phyloP scores from a whole-genome alignment of 2,797 vertebrate genomes.

The Gymnoscopelus braueri region DNA sequence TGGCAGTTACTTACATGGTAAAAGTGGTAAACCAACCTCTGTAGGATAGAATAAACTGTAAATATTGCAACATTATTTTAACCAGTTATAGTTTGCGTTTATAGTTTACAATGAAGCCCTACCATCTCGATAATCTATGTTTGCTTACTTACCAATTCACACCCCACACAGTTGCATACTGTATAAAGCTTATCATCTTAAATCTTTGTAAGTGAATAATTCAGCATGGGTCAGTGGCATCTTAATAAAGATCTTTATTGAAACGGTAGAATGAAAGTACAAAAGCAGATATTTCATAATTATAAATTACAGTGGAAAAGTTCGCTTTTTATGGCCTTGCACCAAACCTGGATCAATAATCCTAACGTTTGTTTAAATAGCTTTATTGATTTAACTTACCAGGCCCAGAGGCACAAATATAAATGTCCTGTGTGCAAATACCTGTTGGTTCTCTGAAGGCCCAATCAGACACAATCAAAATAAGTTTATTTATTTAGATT shows the following conservation, averaged over 20 bases:
- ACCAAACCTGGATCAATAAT: not conserved
- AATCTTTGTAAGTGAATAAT: not conserved
- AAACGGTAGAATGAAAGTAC: slow-evolving; percentile 21
- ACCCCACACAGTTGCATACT: too few relatives aligned
- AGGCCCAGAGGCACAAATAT: not conserved
- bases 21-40: too few relatives aligned
- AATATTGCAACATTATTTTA: too few relatives aligned
- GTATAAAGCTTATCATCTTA: too few relatives aligned
- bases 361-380: not conserved
- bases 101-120: too few relatives aligned
- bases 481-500: slow-evolving; percentile 17
- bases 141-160: too few relatives aligned
- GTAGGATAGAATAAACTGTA: too few relatives aligned
- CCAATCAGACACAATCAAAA: not conserved
- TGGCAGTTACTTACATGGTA: too few relatives aligned
- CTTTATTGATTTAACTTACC: not conserved
- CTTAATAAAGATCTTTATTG: slow-evolving; percentile 59
- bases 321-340: not conserved
- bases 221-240: not conserved
- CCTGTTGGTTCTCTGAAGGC: not conserved
- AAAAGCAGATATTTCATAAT: slow-evolving; percentile 39
- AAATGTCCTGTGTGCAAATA: not conserved
- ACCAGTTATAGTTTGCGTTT: too few relatives aligned
- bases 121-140: too few relatives aligned
- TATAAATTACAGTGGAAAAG: slow-evolving; percentile 14